phyloP scores from a whole-genome alignment of 2,888 invertebrate genomes.

The Napeogenes sylphis region DNA sequence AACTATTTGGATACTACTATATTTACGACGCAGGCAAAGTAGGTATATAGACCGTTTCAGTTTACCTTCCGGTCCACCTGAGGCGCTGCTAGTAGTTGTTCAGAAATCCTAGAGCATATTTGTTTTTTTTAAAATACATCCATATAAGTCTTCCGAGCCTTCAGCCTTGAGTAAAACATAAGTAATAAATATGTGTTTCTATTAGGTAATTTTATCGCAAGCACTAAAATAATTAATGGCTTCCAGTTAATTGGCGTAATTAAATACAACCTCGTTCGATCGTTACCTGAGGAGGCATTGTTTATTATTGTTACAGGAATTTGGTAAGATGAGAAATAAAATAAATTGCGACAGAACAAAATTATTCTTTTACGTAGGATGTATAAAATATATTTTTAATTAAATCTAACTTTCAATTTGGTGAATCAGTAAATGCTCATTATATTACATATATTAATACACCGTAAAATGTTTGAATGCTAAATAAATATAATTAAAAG shows the following conservation, averaged over 20 bases:
- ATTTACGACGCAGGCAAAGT: too few relatives aligned
- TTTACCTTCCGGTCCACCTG: neutral
- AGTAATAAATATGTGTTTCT: slow-evolving; percentile 17
- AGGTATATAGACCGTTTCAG: neutral
- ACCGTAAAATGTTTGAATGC: neutral
- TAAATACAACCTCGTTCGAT: slow-evolving; percentile 23
- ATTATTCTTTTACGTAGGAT: too few relatives aligned
- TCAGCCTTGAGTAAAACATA: neutral
- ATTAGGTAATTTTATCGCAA: slow-evolving; percentile 29
- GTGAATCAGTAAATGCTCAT: too few relatives aligned
- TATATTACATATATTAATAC: neutral
- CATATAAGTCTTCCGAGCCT: neutral
- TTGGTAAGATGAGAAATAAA: slow-evolving; percentile 7
- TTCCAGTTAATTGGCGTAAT: slow-evolving; percentile 29
- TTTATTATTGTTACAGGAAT: neutral
- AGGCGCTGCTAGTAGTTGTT: neutral
- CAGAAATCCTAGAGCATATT: neutral
- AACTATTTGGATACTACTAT: too few relatives aligned
- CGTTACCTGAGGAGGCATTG: slow-evolving; percentile 10
- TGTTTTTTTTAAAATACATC: neutral
- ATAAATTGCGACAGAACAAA: neutral
- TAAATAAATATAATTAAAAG: slow-evolving; percentile 3
- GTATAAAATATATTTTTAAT: too few relatives aligned
- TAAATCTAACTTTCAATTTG: too few relatives aligned
- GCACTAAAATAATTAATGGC: slow-evolving; percentile 31